Base-by-base conservation (phyloP, 2,113 vertebrate genomes). In the Sigmodon hispidus region DNA sequence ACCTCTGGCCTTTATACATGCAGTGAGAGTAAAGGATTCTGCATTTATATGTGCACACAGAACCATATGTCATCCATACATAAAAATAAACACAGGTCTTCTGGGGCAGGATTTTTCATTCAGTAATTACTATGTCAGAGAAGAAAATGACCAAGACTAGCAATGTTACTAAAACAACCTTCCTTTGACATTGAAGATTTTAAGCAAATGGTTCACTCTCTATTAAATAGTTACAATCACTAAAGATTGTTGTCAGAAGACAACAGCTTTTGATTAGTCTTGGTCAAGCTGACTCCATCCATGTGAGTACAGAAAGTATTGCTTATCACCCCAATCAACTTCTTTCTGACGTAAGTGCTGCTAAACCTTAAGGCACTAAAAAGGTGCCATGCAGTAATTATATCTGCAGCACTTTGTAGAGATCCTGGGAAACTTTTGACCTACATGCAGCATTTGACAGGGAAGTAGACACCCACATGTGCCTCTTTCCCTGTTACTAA, bases 71-170 rank as follows among this genome's bases (percentile, higher is more conserved):
- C 75, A 75, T 26, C 21, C 10, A 75, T 10, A 12, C 43, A 48
- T 75, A 75, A 75, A 75, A 67, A 15, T 67, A 67, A 67, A 67
- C 21, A 75, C 19, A 40, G 22, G 40, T 72, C 19, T 72, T 72
- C 22, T 19, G 70, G 36, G 10, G 76, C 22, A 40, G 21, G 36
- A 87, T 61, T 89, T 92, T 75, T 75, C 63, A 73, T 88, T 94
- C 11, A 80, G 12, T 89, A 87, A 81, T 43, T 70, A 50, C 43
- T 94, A 69, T 92, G 67, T 43, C 29, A 88, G 45, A 40, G 69
- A 19, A 67, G 67, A 86, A 86, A 13, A 16, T 59, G 87, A 84
- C 84, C 55, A 86, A 86, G 91, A 84, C 91, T 75, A 92, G n/a
- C 72, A 77, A 26, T 81, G 10, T 86, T 73, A 12, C 26, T 69